Percentiles rank a stretch among this genome's conserved stretches.
Evolutionary conservation across 2,113 vertebrate genomes (phyloP).

Genomic region (Aphyosemion australe): DNA sequence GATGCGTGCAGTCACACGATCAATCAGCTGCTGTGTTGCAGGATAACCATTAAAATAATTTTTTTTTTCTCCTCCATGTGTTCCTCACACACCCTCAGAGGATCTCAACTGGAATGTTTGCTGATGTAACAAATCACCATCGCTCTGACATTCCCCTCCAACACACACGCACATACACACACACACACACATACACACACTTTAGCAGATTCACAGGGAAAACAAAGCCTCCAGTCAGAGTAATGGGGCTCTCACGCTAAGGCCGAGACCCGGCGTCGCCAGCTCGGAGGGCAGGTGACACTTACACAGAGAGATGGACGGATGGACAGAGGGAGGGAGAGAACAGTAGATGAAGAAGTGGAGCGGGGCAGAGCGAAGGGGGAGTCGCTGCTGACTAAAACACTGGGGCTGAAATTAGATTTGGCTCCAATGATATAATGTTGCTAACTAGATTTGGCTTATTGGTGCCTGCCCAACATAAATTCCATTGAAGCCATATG

Average conservation of each 20-base stretch:
- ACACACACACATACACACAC: conserved; percentile 19
- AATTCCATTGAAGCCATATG: conserved; percentile 80
- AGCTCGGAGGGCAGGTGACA: conserved; percentile 74
- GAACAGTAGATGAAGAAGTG: conserved; percentile 23
- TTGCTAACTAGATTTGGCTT: conserved; percentile 78
- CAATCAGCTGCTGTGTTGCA: too few species aligned
- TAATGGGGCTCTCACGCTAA: conserved; percentile 73
- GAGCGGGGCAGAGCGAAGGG: conserved; percentile 13
- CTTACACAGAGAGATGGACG: conserved; percentile 61
- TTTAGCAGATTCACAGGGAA: conserved; percentile 64
- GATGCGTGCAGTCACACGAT: too few species aligned
- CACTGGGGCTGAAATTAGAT: conserved; percentile 77
- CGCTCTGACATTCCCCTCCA: conserved; percentile 62
- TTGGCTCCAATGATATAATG: conserved; percentile 76
- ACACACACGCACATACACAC: conserved; percentile 30
- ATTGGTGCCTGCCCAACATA: conserved; percentile 81
- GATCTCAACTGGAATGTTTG: conserved; percentile 58
- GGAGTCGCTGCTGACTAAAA: conserved; percentile 64
- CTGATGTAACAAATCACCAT: conserved; percentile 69
- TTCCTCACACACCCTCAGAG: conserved; percentile 37
- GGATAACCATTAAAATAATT: neutral
- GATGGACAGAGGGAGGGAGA: conserved; percentile 39
- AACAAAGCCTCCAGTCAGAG: conserved; percentile 76
- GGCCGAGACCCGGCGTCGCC: conserved; percentile 73
- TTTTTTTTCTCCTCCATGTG: conserved; percentile 2